Base-by-base conservation (phyloP, 2,888 invertebrate genomes). In the Drosophila paramelanica region DNA sequence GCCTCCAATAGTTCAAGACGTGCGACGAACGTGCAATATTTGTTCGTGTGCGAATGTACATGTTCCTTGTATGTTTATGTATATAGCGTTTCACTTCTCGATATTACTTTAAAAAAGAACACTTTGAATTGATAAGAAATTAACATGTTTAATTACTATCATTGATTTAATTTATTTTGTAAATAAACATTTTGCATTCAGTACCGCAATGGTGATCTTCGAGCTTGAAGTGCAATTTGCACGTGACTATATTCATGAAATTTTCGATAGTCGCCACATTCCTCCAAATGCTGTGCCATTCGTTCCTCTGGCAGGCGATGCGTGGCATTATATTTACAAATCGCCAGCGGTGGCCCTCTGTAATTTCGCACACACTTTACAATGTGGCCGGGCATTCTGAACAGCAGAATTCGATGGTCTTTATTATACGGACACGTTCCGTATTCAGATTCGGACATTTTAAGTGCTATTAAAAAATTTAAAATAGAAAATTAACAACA, bases 301-400 rank as follows among this genome's bases (percentile, higher is more conserved):
- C 65, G 39, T 1, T 77, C 82, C 0, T 39, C 17, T 3, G 75
- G 84, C 0, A 92, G 76, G 3, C 90, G 81, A 47, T 92, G 92
- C 0, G 89, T 89, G n/a, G 92, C 92, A 71, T 92, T 92, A 59
- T 89, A 92, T 14, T 90, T 83, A 47, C 92, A 92, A 5, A 77
- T 81, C 6, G 84, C 80, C 55, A 92, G 42, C 5, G 90, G 88
- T 2, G 90, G 90, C 1, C 84, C 88, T 0, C 0, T 20, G 49
- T 89, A 86, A 10, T 62, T 72, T 5, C 50, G 55, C 20, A 41
- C 11, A 14, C 89, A 88, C 38, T 87, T 84, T 0, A 86, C 5
- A 3, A 83, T 66, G 25, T 88, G 88, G 0, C 50, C 52, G 1
- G 88, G 86, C 77, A 86, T 74, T 1, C 80, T 53, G 3, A 68